Evolutionary conservation across 2,888 invertebrate genomes (phyloP).

Genomic region (Melanostoma mellinum): DNA sequence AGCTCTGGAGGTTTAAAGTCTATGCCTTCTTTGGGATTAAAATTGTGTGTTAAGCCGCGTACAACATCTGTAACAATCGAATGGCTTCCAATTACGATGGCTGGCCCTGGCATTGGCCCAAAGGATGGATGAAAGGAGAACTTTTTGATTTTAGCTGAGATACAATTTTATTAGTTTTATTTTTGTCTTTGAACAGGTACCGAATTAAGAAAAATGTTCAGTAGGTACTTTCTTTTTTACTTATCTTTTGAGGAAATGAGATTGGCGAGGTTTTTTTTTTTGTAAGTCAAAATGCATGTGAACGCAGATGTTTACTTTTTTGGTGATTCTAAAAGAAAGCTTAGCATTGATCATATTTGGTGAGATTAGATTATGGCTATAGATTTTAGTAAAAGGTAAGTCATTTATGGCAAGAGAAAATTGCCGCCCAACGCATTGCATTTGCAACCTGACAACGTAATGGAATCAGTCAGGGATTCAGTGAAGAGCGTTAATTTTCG

Average conservation of each 20-base stretch:
- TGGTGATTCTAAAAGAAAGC: too few relatives aligned
- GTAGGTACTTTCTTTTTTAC: neutral
- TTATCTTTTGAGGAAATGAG: conserved; percentile 11
- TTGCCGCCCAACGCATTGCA: too few relatives aligned
- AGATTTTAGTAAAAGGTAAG: too few relatives aligned
- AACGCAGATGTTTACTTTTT: too few relatives aligned
- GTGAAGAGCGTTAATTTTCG: too few relatives aligned
- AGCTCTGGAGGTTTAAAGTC: conserved; percentile 30
- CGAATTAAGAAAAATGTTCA: conserved; percentile 18
- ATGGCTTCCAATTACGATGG: conserved; percentile 63
- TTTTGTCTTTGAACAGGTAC: conserved; percentile 14
- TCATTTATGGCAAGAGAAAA: too few relatives aligned
- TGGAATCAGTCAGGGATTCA: too few relatives aligned
- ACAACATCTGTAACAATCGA: conserved; percentile 62
- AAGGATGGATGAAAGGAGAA: conserved; percentile 26
- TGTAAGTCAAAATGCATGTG: neutral
- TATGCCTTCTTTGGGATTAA: conserved; percentile 54
- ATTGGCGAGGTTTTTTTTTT: neutral
- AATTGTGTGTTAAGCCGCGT: conserved; percentile 42
- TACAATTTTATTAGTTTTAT: conserved; percentile 15
- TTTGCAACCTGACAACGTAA: too few relatives aligned
- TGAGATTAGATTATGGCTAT: too few relatives aligned
- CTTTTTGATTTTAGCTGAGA: conserved; percentile 8
- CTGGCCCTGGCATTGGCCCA: neutral
- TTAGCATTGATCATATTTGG: too few relatives aligned